phyloP scores from a whole-genome alignment of 2,797 vertebrate genomes.

The Prionace glauca region DNA sequence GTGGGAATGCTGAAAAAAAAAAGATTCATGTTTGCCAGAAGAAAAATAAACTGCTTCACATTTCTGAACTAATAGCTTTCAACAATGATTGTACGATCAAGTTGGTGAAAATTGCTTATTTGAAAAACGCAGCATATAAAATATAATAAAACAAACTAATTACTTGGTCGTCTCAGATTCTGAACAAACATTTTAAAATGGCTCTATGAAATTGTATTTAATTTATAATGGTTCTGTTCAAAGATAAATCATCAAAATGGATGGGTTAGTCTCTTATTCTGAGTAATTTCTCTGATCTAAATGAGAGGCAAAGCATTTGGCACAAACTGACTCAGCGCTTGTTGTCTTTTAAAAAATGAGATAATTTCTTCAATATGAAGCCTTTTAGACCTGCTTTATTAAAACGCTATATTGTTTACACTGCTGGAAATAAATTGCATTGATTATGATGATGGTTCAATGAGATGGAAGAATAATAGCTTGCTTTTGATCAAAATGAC shows the following conservation, averaged over 20 bases:
- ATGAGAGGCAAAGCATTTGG: background rate
- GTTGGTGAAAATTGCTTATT: background rate
- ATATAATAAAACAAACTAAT: background rate
- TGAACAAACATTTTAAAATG: background rate
- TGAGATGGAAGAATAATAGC: background rate
- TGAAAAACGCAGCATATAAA: background rate
- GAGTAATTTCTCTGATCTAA: conserved; percentile 18
- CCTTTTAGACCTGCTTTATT: background rate
- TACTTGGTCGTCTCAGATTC: background rate
- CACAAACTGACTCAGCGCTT: background rate
- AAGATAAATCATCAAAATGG: background rate
- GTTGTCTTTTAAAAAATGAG: background rate
- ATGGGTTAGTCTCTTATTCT: background rate
- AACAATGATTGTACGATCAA: background rate
- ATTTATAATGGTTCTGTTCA: background rate
- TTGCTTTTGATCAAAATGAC: background rate
- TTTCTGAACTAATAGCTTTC: background rate
- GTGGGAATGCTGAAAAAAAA: background rate
- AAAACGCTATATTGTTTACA: background rate
- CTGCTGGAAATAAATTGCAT: background rate
- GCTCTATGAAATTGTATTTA: background rate
- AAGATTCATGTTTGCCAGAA: background rate
- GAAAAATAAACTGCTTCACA: background rate
- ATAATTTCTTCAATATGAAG: background rate
- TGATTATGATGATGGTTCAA: background rate